These are phyloP conservation scores for Poeciliopsis gracilis DNA, from an alignment of 2,797 vertebrate genomes.

Conservation along the genomic window DNA sequence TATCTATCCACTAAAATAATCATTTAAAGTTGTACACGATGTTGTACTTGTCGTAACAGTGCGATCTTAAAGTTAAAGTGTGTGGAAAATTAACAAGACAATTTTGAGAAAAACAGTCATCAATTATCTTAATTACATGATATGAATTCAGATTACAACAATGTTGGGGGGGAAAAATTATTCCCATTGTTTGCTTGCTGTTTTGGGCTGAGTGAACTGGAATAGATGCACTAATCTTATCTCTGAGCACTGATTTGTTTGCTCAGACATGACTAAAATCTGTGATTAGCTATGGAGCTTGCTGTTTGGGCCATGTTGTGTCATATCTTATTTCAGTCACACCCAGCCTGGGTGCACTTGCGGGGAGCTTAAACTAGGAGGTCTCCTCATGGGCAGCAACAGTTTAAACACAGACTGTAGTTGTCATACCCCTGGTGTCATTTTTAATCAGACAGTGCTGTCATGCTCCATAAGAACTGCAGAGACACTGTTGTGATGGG, in stretches of 20 bases:
- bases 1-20: neutral
- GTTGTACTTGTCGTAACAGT: neutral
- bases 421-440: conserved; percentile 60
- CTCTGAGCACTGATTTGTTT: conserved; percentile 15
- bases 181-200: neutral
- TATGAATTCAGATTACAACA: neutral
- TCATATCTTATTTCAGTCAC: conserved; percentile 58
- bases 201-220: conserved; percentile 1
- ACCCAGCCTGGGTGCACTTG: conserved; percentile 43
- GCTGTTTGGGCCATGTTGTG: conserved; percentile 35
- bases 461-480: conserved; percentile 39
- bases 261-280: conserved; percentile 29
- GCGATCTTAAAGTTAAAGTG: neutral
- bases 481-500: conserved; percentile 43
- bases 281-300: conserved; percentile 33
- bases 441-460: conserved; percentile 55
- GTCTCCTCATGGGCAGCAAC: conserved; percentile 55
- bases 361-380: conserved; percentile 50
- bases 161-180: neutral
- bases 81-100: neutral
- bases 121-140: neutral
- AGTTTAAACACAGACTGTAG: conserved; percentile 68
- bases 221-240: conserved; percentile 4
- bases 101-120: neutral
- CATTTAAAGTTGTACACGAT: neutral